These are phyloP conservation scores for Stenoptilia bipunctidactyla DNA, from an alignment of 2,888 invertebrate species.

Conservation along the genomic window DNA sequence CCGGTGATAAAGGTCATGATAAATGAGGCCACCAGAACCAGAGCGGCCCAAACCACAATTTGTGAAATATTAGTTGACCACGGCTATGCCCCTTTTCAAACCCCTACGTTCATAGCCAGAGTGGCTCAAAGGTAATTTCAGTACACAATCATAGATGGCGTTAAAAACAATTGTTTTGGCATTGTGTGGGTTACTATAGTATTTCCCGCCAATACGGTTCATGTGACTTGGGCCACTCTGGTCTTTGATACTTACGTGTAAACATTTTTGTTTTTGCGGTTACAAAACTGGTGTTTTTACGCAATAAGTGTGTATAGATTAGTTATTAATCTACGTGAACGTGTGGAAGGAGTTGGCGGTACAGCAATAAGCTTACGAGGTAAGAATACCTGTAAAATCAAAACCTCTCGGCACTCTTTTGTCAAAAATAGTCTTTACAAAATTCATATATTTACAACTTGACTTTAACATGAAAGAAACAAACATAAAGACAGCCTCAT, in stretches of 20 bases:
- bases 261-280: slow-evolving; percentile 6
- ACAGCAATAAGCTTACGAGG: slow-evolving; percentile 10
- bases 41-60: slow-evolving; percentile 9
- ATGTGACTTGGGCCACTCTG: slow-evolving; percentile 13
- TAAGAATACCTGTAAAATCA: slow-evolving; percentile 9
- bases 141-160: slow-evolving; percentile 7
- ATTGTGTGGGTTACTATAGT: slow-evolving; percentile 10
- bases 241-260: slow-evolving; percentile 6
- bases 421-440: too few relatives aligned
- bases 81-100: slow-evolving; percentile 6
- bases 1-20: too few relatives aligned
- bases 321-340: slow-evolving; percentile 7
- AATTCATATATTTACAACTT: too few relatives aligned
- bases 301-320: slow-evolving; percentile 8
- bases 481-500: too few relatives aligned
- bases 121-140: slow-evolving; percentile 12
- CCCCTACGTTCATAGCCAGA: slow-evolving; percentile 11
- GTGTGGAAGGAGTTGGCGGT: slow-evolving; percentile 6
- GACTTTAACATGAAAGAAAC: too few relatives aligned
- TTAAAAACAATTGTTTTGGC: slow-evolving; percentile 8
- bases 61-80: slow-evolving; percentile 10
- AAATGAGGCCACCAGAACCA: slow-evolving; percentile 2
- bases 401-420: too few relatives aligned
- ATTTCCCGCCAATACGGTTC: slow-evolving; percentile 12
- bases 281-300: slow-evolving; percentile 8